phyloP scores from a whole-genome alignment of 2,888 invertebrate species.

The Stegophylla sp. region DNA sequence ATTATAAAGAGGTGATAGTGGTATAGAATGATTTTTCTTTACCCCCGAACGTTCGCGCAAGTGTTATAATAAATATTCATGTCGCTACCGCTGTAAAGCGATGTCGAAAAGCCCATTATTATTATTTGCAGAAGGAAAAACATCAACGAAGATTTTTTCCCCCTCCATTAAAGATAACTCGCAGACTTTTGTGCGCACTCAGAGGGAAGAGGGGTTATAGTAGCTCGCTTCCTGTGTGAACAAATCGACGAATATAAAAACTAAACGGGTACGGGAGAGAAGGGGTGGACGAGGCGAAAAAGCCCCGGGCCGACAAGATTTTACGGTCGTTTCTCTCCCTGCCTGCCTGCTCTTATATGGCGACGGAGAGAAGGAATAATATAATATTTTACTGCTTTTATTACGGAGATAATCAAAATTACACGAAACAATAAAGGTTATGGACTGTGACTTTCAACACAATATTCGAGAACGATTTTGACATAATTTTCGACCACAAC shows the following conservation, averaged over 20 bases:
- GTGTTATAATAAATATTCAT: slow-evolving; percentile 58
- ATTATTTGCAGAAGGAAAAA: slow-evolving; percentile 53
- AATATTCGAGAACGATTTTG: slow-evolving; percentile 20
- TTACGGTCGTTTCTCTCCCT: slow-evolving; percentile 46
- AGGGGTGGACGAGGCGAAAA: background rate
- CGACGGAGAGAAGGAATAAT: slow-evolving; percentile 19
- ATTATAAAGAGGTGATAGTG: background rate
- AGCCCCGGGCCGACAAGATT: slow-evolving; percentile 40
- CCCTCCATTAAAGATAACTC: slow-evolving; percentile 47
- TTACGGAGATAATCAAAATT: slow-evolving; percentile 34
- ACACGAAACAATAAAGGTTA: slow-evolving; percentile 34
- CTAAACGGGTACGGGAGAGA: slow-evolving; percentile 39
- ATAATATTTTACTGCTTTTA: slow-evolving; percentile 51
- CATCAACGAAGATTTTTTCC: slow-evolving; percentile 48
- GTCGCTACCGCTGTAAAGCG: slow-evolving; percentile 54
- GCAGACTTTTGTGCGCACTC: slow-evolving; percentile 38
- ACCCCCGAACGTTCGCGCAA: background rate
- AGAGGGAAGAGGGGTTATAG: slow-evolving; percentile 30
- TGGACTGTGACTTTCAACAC: slow-evolving; percentile 25
- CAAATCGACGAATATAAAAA: slow-evolving; percentile 58
- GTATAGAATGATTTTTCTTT: slow-evolving; percentile 29
- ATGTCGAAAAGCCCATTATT: slow-evolving; percentile 56
- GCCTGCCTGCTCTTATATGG: background rate
- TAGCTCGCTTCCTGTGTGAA: slow-evolving; percentile 23
- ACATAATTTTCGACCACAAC: slow-evolving; percentile 15